phyloP scores from a whole-genome alignment of 2,113 vertebrate genomes.

The Polyodon spathula region DNA sequence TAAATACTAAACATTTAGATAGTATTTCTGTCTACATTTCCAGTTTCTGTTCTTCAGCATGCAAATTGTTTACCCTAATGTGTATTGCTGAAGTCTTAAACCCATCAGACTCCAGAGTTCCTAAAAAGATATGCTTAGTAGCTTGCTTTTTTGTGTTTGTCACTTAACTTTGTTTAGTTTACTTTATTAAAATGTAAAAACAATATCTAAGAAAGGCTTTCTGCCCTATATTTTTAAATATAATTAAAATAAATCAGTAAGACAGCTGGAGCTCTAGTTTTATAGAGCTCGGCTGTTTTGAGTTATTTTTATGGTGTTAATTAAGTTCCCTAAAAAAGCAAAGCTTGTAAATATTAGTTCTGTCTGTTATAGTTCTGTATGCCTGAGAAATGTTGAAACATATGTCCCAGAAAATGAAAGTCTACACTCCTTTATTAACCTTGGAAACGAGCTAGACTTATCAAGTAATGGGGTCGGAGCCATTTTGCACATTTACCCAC shows the following conservation, averaged over 20 bases:
- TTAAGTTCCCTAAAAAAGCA: background rate
- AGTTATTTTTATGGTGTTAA: conserved; percentile 3
- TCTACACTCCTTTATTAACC: too few relatives aligned
- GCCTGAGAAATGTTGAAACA: too few relatives aligned
- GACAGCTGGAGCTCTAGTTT: conserved; percentile 9
- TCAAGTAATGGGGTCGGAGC: too few relatives aligned
- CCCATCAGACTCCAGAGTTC: background rate
- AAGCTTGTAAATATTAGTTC: background rate
- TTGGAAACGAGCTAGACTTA: too few relatives aligned
- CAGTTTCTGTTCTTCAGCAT: too few relatives aligned
- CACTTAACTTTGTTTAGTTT: background rate
- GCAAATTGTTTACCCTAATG: too few relatives aligned
- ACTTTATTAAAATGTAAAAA: conserved; percentile 2
- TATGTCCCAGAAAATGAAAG: too few relatives aligned
- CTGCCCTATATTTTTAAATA: conserved; percentile 11
- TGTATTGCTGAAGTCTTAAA: background rate
- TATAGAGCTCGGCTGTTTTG: conserved; percentile 9
- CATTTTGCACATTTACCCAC: too few relatives aligned
- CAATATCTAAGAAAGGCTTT: background rate
- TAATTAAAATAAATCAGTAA: background rate
- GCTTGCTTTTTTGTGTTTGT: background rate
- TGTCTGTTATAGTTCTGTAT: too few relatives aligned
- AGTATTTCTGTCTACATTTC: too few relatives aligned
- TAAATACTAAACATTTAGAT: too few relatives aligned
- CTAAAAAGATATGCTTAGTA: background rate